phyloP scores from a whole-genome alignment of 2,797 vertebrate species.

The Paramormyrops hopkinsi region DNA sequence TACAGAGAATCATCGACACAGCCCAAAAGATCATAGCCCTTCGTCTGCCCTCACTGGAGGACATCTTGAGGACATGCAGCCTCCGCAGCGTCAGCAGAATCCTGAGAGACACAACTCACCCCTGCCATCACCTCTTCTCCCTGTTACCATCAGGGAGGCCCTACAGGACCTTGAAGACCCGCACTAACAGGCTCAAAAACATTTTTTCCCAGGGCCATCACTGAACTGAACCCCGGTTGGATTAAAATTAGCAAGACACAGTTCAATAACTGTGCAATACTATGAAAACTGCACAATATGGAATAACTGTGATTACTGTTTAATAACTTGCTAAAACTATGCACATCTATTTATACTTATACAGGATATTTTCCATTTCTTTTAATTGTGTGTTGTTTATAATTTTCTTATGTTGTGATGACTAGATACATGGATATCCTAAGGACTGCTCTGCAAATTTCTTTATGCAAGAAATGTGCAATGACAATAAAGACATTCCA shows the following conservation, averaged over 20 bases:
- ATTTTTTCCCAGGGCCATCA: neutral
- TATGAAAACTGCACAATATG: neutral
- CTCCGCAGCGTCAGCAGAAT: neutral
- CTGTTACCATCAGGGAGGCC: neutral
- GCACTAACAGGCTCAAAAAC: neutral
- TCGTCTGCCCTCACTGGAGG: constrained; percentile 6
- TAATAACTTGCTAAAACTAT: neutral
- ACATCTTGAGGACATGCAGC: neutral
- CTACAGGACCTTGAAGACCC: neutral
- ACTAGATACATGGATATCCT: neutral
- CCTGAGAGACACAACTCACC: neutral
- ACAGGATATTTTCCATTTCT: neutral
- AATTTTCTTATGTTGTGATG: neutral
- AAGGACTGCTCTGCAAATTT: neutral
- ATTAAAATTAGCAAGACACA: neutral
- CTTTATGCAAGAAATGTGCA: neutral
- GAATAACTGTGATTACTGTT: neutral
- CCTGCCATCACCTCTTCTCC: neutral
- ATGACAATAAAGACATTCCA: neutral
- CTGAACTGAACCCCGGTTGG: neutral
- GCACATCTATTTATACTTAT: neutral
- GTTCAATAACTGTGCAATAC: neutral
- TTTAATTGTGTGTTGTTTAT: neutral
- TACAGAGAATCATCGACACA: constrained; percentile 3
- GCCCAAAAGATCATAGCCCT: constrained; percentile 11